These are phyloP conservation scores for Phenganax subtilis DNA, from an alignment of 92 coral and sea anemone genomes.

Conservation along the genomic window DNA sequence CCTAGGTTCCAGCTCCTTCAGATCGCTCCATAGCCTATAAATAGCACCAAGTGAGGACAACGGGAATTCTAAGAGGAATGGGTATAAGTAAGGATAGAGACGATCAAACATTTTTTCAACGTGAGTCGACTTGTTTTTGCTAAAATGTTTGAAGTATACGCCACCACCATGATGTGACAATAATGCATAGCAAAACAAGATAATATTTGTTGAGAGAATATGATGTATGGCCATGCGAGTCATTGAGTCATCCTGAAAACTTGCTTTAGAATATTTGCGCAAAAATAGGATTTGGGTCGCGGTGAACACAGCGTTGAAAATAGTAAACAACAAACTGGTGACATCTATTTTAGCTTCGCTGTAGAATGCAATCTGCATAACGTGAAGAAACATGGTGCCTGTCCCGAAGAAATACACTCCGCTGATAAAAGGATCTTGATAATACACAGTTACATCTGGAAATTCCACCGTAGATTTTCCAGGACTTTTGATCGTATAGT, in stretches of 20 bases:
- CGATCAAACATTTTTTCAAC: slow-evolving; percentile 87
- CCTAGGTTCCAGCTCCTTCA: slow-evolving; percentile 94
- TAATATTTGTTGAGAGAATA: slow-evolving; percentile 87
- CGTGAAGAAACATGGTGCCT: slow-evolving; percentile 84
- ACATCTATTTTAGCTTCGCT: slow-evolving; percentile 85
- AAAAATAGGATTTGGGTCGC: slow-evolving; percentile 85
- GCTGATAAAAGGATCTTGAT: slow-evolving; percentile 89
- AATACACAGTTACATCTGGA: slow-evolving; percentile 74
- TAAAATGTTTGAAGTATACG: slow-evolving; percentile 46
- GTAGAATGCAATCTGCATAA: slow-evolving; percentile 83
- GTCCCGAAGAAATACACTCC: slow-evolving; percentile 96
- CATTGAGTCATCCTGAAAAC: slow-evolving; percentile 86
- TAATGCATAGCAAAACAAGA: slow-evolving; percentile 88
- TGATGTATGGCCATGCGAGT: slow-evolving; percentile 90
- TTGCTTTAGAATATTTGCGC: slow-evolving; percentile 88
- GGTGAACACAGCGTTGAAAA: slow-evolving; percentile 86
- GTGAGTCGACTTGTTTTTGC: slow-evolving; percentile 56
- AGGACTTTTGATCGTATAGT: slow-evolving; percentile 80
- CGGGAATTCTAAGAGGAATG: slow-evolving; percentile 91
- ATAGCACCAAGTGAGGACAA: slow-evolving; percentile 85
- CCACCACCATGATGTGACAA: slow-evolving; percentile 70
- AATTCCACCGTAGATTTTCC: slow-evolving; percentile 91
- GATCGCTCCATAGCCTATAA: slow-evolving; percentile 94
- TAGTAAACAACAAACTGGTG: slow-evolving; percentile 81
- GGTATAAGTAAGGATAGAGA: slow-evolving; percentile 85